Percentiles rank a stretch among this genome's conserved stretches.
Evolutionary conservation across 1,140 invertebrate genomes (phyloP).

Genomic region (Danaus plexippus): DNA sequence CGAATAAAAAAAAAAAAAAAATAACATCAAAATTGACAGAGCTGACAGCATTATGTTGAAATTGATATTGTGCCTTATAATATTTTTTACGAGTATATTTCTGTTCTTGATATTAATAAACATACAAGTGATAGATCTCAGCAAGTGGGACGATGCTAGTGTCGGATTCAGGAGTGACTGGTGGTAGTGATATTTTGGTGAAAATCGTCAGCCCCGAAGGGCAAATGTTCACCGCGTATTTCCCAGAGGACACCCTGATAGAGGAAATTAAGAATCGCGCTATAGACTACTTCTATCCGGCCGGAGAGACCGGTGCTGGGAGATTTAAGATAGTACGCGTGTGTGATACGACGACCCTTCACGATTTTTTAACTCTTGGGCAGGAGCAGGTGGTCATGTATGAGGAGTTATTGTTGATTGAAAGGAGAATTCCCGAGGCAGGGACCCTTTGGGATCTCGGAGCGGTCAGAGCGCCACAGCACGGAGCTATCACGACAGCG

Average conservation of each 20-base stretch:
- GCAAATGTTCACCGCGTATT: slow-evolving; percentile 38
- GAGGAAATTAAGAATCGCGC: slow-evolving; percentile 56
- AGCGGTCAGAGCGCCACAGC: slow-evolving; percentile 47
- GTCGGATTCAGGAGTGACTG: slow-evolving; percentile 34
- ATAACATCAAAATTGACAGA: slow-evolving; percentile 17
- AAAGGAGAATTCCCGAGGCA: slow-evolving; percentile 47
- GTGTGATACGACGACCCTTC: slow-evolving; percentile 42
- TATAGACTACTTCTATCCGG: slow-evolving; percentile 56
- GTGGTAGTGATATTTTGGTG: slow-evolving; percentile 37
- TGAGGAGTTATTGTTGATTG: slow-evolving; percentile 51
- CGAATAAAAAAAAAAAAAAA: slow-evolving; percentile 1
- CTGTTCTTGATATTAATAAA: slow-evolving; percentile 35
- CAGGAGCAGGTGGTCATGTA: slow-evolving; percentile 51
- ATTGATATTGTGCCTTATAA: slow-evolving; percentile 36
- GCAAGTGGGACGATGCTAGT: slow-evolving; percentile 38
- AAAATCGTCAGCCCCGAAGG: slow-evolving; percentile 57
- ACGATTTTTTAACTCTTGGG: slow-evolving; percentile 47
- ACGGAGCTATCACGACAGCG: slow-evolving; percentile 46
- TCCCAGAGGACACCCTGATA: slow-evolving; percentile 51
- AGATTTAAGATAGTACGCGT: slow-evolving; percentile 56
- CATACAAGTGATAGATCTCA: slow-evolving; percentile 23
- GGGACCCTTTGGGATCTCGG: slow-evolving; percentile 56
- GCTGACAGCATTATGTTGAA: slow-evolving; percentile 32
- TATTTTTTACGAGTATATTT: slow-evolving; percentile 43
- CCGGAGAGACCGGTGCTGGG: slow-evolving; percentile 40